phyloP scores from a whole-genome alignment of 1,140 invertebrate genomes.

The Apocrypta bakeri region DNA sequence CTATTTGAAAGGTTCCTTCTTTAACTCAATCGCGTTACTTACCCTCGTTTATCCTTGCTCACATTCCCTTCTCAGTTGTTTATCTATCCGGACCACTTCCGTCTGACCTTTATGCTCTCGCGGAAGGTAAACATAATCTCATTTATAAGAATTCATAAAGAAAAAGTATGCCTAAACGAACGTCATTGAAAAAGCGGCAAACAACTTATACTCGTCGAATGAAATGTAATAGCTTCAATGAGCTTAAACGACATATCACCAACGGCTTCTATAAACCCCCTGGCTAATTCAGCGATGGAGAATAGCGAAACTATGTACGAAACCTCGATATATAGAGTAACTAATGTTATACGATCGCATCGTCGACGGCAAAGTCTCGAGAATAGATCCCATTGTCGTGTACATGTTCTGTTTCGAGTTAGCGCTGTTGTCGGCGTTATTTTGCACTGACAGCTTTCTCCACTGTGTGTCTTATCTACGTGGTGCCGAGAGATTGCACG shows the following conservation, averaged over 20 bases:
- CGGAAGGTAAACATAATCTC: too few relatives aligned
- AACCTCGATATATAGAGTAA: background rate
- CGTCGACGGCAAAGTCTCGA: background rate
- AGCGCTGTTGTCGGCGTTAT: background rate
- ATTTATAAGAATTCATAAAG: too few relatives aligned
- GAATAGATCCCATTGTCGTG: slow-evolving; percentile 52
- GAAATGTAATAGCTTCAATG: too few relatives aligned
- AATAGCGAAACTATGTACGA: too few relatives aligned
- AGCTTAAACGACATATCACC: too few relatives aligned
- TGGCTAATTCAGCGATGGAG: too few relatives aligned
- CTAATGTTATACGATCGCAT: background rate
- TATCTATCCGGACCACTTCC: background rate
- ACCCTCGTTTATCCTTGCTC: background rate
- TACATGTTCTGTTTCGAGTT: slow-evolving; percentile 11
- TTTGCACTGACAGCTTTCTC: slow-evolving; percentile 30
- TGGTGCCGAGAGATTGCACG: slow-evolving; percentile 55
- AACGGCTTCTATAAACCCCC: too few relatives aligned
- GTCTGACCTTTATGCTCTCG: background rate
- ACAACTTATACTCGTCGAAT: slow-evolving; percentile 26
- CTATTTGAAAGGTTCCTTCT: background rate
- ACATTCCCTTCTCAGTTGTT: background rate
- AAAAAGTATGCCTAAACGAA: too few relatives aligned
- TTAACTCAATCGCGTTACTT: background rate
- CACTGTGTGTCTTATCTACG: slow-evolving; percentile 29
- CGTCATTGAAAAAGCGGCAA: too few relatives aligned